Base-by-base conservation (phyloP, 2,888 invertebrate genomes). In the Itoplectis maculator region DNA sequence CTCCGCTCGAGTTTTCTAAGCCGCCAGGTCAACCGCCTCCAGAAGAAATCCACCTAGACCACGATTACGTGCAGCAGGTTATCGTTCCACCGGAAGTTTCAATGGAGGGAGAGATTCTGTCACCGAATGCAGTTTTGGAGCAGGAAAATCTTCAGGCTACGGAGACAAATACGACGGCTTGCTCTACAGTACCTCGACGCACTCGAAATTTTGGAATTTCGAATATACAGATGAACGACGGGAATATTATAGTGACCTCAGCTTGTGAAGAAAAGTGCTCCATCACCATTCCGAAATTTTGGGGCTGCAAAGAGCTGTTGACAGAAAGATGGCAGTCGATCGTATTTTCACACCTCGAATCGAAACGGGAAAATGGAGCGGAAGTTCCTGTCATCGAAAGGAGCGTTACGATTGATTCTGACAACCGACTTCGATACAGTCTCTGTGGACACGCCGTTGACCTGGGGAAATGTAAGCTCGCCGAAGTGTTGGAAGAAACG, bases 321-420 rank as follows among this genome's bases (percentile, higher is more conserved):
- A 49, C 49, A 49, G 45, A 61, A 59, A 72, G 45, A 61, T 49
- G 68, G 8, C 68, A 35, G 29, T 45, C 35, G n/a, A 68, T 51
- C 11, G 35, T 51, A 49, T 68, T 68, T 15, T 68, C 35, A 23
- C 68, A 49, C 49, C 35, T 42, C 9, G 42, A 20, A 20, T 42
- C 13, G 65, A 65, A 65, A 42, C 40, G 20, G 18, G 49, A 1
- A 15, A 49, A 49, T 49, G 49, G 15, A 49, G 49, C 49, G 15
- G 49, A 49, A 18, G 18, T 49, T 49, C 49, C 49, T 4, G 49
- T 18, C 49, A 49, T 49, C 49, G 49, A 18, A 49, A 49, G 49
- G 18, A 49, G 49, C 15, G 49, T 49, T 49, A 49, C 15, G 8
- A 15, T 49, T 49, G 49, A 49, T 49, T 8, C 49, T 15, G 49